These are phyloP conservation scores for Aleiodes leptofemur DNA, from an alignment of 2,888 invertebrate species.

Conservation along the genomic window DNA sequence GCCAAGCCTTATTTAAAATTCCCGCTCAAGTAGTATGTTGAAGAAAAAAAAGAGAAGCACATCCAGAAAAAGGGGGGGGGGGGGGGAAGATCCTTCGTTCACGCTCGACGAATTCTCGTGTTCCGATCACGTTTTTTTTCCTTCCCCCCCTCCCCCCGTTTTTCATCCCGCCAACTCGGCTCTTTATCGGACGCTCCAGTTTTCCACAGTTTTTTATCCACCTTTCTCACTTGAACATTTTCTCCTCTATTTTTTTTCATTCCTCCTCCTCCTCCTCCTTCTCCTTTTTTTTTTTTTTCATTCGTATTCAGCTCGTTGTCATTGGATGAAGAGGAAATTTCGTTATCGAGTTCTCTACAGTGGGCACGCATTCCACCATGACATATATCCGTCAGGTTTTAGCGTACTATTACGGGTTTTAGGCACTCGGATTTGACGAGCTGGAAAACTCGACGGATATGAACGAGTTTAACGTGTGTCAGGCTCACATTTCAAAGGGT, in stretches of 20 bases:
- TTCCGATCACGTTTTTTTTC: conserved; percentile 31
- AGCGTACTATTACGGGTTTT: conserved; percentile 28
- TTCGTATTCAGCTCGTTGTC: conserved; percentile 22
- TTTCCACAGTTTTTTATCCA: conserved; percentile 5
- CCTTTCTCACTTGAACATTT: neutral
- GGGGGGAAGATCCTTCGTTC: neutral
- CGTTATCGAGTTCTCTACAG: conserved; percentile 20
- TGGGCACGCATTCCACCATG: conserved; percentile 20
- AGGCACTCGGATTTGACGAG: conserved; percentile 23
- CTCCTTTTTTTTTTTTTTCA: neutral
- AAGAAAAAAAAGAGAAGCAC: neutral
- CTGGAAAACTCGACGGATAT: conserved; percentile 14
- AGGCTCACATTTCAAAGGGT: conserved; percentile 10
- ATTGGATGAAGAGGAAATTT: conserved; percentile 27
- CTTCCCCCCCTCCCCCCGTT: neutral
- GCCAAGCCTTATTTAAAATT: conserved; percentile 36
- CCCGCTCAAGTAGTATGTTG: neutral
- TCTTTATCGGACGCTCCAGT: conserved; percentile 29
- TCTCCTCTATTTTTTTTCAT: conserved; percentile 1
- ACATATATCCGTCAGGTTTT: conserved; percentile 28
- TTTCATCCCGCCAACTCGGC: conserved; percentile 20
- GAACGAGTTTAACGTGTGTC: conserved; percentile 30
- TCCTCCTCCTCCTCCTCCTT: neutral
- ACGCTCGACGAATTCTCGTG: conserved; percentile 19
- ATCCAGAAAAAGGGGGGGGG: too few species aligned